These are phyloP conservation scores for Hystrix cristata DNA, from an alignment of 2,113 vertebrate genomes.

Conservation along the genomic window DNA sequence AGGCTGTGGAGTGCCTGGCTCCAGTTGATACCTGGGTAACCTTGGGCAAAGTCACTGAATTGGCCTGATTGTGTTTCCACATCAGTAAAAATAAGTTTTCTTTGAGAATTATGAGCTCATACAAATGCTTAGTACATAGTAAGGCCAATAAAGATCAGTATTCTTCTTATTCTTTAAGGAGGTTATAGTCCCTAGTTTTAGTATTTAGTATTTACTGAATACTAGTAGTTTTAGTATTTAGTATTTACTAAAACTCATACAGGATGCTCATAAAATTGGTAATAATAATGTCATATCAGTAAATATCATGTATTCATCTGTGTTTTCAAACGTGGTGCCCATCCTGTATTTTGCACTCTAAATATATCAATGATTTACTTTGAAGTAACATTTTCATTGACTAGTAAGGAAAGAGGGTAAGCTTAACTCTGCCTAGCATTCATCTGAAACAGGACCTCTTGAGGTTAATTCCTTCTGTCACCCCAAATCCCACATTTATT, in stretches of 20 bases:
- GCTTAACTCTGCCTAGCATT: background rate
- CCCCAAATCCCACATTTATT: background rate
- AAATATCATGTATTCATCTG: background rate
- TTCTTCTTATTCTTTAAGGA: background rate
- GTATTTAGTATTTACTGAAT: background rate
- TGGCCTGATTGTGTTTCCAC: background rate
- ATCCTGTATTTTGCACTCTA: background rate
- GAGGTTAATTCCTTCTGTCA: background rate
- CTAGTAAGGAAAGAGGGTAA: background rate
- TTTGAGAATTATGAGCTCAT: background rate
- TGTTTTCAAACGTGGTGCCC: background rate
- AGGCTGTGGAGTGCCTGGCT: background rate
- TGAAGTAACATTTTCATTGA: constrained; percentile 8
- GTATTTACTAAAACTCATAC: background rate
- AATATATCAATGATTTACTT: background rate
- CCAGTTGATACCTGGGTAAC: background rate
- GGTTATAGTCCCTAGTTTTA: background rate
- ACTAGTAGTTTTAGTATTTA: background rate
- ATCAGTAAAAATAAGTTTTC: constrained; percentile 18
- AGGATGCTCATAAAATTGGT: background rate
- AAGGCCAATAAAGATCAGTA: background rate
- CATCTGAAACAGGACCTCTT: background rate
- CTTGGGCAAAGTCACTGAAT: background rate
- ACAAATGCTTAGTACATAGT: background rate
- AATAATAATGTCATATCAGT: background rate